phyloP scores from a whole-genome alignment of 2,888 invertebrate genomes.

The Drosophila demipolita region DNA sequence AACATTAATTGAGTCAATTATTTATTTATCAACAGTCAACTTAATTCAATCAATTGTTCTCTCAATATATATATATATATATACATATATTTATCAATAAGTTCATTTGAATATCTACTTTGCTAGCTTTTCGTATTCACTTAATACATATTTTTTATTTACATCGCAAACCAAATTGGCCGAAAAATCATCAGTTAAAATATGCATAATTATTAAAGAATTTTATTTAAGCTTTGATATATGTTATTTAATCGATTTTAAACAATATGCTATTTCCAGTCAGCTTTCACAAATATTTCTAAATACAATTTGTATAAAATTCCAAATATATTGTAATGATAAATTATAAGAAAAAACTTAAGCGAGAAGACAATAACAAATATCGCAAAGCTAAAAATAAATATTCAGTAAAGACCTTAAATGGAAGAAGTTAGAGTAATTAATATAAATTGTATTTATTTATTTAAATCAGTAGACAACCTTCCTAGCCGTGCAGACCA shows the following conservation, averaged over 20 bases:
- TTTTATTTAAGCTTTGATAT: too few relatives aligned
- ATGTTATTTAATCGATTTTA: too few relatives aligned
- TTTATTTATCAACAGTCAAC: slow-evolving; percentile 1
- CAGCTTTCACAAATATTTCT: too few relatives aligned
- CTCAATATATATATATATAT: not conserved
- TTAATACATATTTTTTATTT: not conserved
- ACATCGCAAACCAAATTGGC: not conserved
- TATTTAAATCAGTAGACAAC: too few relatives aligned
- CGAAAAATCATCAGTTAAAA: not conserved
- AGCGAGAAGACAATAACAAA: not conserved
- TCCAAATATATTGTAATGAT: too few relatives aligned
- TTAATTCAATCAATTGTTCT: not conserved
- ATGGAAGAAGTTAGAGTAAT: too few relatives aligned
- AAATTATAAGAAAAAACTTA: too few relatives aligned
- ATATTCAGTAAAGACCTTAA: not conserved
- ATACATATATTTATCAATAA: not conserved
- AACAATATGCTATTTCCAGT: too few relatives aligned
- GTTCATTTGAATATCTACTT: not conserved
- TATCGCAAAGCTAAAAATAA: not conserved
- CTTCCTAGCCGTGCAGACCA: not conserved
- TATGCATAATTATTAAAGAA: too few relatives aligned
- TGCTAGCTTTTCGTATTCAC: not conserved
- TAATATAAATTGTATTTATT: not conserved
- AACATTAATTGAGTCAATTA: slow-evolving; percentile 6
- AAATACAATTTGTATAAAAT: too few relatives aligned